Evolutionary conservation across 2,888 invertebrate genomes (phyloP).

Genomic region (Brenthis hecate): DNA sequence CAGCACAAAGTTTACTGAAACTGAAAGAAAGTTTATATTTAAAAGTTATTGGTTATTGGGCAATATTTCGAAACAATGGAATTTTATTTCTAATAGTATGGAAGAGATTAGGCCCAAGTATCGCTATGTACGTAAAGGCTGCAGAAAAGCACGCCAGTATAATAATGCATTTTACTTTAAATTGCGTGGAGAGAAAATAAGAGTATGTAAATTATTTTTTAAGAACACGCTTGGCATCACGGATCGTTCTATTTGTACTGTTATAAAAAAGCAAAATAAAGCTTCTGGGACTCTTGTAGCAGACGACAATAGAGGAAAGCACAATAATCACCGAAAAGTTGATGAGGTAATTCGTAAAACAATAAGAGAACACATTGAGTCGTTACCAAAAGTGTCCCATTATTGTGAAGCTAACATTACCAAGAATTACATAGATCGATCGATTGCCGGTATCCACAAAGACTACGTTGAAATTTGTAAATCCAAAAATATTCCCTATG

Average conservation of each 20-base stretch:
- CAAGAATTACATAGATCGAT: background rate
- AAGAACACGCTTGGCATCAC: constrained; percentile 37
- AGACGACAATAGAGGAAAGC: background rate
- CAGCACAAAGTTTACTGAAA: constrained; percentile 23
- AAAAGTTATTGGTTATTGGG: constrained; percentile 32
- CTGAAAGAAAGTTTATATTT: constrained; percentile 25
- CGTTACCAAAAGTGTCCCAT: background rate
- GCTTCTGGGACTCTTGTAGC: background rate
- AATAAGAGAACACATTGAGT: background rate
- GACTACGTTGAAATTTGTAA: background rate
- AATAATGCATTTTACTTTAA: constrained; percentile 33
- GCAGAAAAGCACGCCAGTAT: constrained; percentile 8
- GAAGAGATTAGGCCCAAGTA: constrained; percentile 25
- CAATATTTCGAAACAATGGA: constrained; percentile 25
- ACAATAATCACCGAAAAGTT: background rate
- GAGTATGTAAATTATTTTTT: constrained; percentile 38
- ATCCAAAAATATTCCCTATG: background rate
- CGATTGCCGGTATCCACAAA: background rate
- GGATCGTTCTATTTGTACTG: constrained; percentile 36
- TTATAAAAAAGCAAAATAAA: constrained; percentile 22
- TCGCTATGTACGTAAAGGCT: constrained; percentile 16
- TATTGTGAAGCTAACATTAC: background rate
- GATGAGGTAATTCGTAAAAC: background rate
- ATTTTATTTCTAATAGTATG: constrained; percentile 22
- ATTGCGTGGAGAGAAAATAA: constrained; percentile 30